A percentile compares a stretch with the other conserved stretches of the same genome.
Evolutionary conservation across 2,113 vertebrate species (phyloP).

Genomic region (Pseudorhombus dupliciocellatus): DNA sequence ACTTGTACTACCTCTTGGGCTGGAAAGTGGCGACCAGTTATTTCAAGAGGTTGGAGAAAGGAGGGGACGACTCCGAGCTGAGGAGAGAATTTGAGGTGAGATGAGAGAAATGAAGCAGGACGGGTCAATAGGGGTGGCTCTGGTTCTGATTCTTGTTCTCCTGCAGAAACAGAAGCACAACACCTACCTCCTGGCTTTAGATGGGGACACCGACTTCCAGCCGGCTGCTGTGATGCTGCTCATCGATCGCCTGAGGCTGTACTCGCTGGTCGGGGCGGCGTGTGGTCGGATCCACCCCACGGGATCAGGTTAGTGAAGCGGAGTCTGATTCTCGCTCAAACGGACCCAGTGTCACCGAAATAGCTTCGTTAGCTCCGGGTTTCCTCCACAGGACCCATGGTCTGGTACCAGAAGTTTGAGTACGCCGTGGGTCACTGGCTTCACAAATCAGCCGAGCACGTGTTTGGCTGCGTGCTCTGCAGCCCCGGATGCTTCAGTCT

Average conservation of each 20-base stretch:
- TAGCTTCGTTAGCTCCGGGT: too few relatives aligned
- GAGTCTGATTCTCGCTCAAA: too few relatives aligned
- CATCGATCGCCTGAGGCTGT: conserved; percentile 74
- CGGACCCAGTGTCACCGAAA: too few relatives aligned
- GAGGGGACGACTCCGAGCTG: neutral
- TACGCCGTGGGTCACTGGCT: conserved; percentile 81
- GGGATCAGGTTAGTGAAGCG: conserved; percentile 72
- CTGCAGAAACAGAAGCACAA: conserved; percentile 67
- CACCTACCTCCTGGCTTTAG: conserved; percentile 77
- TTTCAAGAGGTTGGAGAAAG: conserved; percentile 2
- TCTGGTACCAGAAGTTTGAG: conserved; percentile 83
- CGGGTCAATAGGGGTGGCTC: neutral
- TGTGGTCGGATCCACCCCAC: conserved; percentile 82
- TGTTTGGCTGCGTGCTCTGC: conserved; percentile 77
- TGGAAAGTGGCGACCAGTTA: conserved; percentile 59
- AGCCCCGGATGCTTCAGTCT: conserved; percentile 80
- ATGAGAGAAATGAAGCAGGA: neutral
- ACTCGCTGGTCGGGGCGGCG: conserved; percentile 74
- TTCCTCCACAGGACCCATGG: conserved; percentile 72
- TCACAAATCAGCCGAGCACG: conserved; percentile 78
- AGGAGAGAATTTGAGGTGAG: conserved; percentile 42
- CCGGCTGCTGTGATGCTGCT: conserved; percentile 75
- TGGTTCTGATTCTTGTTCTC: neutral
- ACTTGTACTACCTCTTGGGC: conserved; percentile 69
- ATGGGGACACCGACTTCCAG: conserved; percentile 81